These are phyloP conservation scores for Anagyrus pseudococci DNA, from an alignment of 2,888 invertebrate genomes.

Conservation along the genomic window DNA sequence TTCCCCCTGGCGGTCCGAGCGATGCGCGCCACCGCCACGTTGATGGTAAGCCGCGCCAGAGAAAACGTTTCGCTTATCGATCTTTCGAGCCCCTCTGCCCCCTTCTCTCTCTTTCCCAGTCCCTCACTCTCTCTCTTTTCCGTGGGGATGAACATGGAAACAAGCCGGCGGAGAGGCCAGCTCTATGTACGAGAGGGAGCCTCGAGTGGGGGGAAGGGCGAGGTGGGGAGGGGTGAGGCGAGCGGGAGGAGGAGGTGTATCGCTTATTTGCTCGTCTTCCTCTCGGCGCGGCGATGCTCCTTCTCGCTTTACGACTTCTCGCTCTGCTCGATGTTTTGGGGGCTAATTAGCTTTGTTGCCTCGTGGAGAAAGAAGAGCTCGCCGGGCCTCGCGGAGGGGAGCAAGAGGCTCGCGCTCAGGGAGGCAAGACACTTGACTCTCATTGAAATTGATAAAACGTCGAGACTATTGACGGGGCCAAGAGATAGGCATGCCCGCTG, in stretches of 20 bases:
- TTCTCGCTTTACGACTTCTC: not conserved
- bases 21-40: slow-evolving; percentile 57
- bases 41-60: slow-evolving; percentile 50
- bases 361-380: no score
- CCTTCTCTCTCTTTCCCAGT: no score
- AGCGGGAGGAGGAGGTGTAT: no score
- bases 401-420: no score
- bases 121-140: no score
- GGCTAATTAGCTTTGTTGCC: slow-evolving; percentile 32
- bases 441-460: slow-evolving; percentile 41
- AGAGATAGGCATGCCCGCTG: no score
- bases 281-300: not conserved
- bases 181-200: not conserved
- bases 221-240: no score
- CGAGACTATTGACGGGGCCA: slow-evolving; percentile 39
- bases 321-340: slow-evolving; percentile 10
- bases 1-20: slow-evolving; percentile 56
- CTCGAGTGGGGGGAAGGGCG: no score
- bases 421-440: slow-evolving; percentile 40
- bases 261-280: no score
- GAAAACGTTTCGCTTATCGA: slow-evolving; percentile 29
- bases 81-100: not conserved
- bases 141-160: slow-evolving; percentile 19
- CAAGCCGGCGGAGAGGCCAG: not conserved
- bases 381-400: no score